Evolutionary conservation across 2,888 invertebrate genomes (phyloP).

Genomic region (Brachyopa scutellaris): DNA sequence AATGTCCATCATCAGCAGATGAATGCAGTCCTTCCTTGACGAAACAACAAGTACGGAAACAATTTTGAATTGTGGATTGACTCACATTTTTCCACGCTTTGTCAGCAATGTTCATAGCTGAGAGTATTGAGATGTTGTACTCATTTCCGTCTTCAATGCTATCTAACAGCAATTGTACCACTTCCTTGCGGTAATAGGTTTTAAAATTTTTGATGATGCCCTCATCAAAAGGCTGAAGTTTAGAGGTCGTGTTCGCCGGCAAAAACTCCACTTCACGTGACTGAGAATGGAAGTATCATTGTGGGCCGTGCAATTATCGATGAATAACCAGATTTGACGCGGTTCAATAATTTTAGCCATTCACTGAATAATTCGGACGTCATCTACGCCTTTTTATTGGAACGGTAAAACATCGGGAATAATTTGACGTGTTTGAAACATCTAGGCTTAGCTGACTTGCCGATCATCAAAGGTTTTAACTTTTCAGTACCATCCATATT

Average conservation of each 20-base stretch:
- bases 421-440: not conserved
- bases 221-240: not conserved
- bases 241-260: no score
- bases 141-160: not conserved
- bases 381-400: not conserved
- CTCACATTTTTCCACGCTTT: not conserved
- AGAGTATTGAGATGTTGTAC: not conserved
- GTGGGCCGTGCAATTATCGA: not conserved
- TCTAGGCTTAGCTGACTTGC: not conserved
- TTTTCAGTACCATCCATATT: not conserved
- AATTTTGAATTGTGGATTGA: no score
- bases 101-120: not conserved
- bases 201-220: not conserved
- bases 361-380: not conserved
- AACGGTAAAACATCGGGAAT: not conserved
- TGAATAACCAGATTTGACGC: not conserved
- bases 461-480: not conserved
- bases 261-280: no score
- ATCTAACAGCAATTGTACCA: not conserved
- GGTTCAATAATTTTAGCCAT: not conserved
- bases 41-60: no score
- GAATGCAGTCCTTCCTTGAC: no score
- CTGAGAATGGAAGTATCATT: no score
- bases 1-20: no score
- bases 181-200: not conserved